These are phyloP conservation scores for Melanerpes aurifrons DNA, from an alignment of 2,113 vertebrate species.

Conservation along the genomic window DNA sequence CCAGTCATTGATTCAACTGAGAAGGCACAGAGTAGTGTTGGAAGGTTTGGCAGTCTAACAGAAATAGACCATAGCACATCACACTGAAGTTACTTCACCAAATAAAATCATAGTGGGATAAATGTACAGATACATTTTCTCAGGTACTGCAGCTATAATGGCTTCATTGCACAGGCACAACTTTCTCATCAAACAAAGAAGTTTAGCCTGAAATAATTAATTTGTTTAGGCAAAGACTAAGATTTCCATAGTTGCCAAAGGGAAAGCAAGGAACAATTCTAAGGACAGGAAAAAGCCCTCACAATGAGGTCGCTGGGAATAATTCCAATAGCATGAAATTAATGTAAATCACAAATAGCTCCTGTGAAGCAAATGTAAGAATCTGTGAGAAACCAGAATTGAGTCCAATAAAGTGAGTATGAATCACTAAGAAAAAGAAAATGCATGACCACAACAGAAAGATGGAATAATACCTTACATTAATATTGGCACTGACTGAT, in stretches of 20 bases:
- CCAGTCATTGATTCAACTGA: neutral
- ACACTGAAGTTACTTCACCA: neutral
- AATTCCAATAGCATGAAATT: conserved; percentile 53
- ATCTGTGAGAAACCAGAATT: conserved; percentile 30
- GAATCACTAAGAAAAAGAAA: neutral
- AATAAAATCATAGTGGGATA: neutral
- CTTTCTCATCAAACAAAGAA: neutral
- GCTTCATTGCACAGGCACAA: neutral
- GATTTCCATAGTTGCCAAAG: conserved; percentile 33
- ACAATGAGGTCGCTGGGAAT: conserved; percentile 22
- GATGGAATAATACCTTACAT: neutral
- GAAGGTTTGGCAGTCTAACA: neutral
- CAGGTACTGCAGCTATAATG: neutral
- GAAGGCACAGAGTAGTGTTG: neutral
- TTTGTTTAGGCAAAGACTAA: conserved; percentile 2
- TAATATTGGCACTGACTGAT: neutral
- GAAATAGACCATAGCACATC: neutral
- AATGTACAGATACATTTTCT: neutral
- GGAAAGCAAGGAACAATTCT: conserved; percentile 35
- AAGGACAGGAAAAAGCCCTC: neutral
- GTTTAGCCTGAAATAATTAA: conserved; percentile 37
- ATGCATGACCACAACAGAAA: neutral
- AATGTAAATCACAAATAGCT: conserved; percentile 60
- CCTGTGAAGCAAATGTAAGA: conserved; percentile 12
- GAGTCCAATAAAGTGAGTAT: neutral